phyloP scores from a whole-genome alignment of 2,797 vertebrate genomes.

The Fistularia commersonii region DNA sequence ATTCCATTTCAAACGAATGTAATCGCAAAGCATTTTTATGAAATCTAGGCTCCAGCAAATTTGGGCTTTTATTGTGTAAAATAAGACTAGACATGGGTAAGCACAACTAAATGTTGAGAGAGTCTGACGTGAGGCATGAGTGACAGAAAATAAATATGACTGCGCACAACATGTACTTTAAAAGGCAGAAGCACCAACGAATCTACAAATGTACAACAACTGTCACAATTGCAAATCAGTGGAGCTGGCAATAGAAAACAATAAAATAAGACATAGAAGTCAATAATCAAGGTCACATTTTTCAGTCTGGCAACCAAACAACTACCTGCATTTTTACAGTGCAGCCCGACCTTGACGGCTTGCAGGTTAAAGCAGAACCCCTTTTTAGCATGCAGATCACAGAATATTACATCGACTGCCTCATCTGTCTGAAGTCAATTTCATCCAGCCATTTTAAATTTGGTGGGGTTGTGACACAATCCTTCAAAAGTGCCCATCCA shows the following conservation, averaged over 20 bases:
- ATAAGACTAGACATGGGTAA: too few species aligned
- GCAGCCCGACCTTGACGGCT: conserved; percentile 69
- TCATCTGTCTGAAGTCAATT: conserved; percentile 77
- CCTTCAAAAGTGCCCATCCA: conserved; percentile 74
- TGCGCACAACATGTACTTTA: neutral
- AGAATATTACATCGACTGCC: conserved; percentile 76
- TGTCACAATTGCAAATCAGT: neutral
- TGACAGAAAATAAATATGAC: too few species aligned
- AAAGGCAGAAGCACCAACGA: neutral
- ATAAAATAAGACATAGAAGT: conserved; percentile 72
- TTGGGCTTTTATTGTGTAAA: too few species aligned
- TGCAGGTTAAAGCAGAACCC: conserved; percentile 61
- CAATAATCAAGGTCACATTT: conserved; percentile 77
- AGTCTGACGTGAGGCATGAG: neutral
- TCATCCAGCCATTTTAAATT: conserved; percentile 77
- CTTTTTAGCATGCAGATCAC: conserved; percentile 78
- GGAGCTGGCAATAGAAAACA: conserved; percentile 43
- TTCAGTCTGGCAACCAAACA: conserved; percentile 73
- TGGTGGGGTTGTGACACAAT: conserved; percentile 73
- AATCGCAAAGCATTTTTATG: too few species aligned
- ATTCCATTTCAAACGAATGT: too few species aligned
- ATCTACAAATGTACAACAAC: neutral
- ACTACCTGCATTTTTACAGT: conserved; percentile 73
- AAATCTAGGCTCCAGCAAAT: too few species aligned
- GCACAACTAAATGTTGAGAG: neutral